Evolutionary conservation across 2,113 vertebrate genomes (phyloP), one percentile per base, ranked within the genome.

Genomic region (Condylura cristata): DNA sequence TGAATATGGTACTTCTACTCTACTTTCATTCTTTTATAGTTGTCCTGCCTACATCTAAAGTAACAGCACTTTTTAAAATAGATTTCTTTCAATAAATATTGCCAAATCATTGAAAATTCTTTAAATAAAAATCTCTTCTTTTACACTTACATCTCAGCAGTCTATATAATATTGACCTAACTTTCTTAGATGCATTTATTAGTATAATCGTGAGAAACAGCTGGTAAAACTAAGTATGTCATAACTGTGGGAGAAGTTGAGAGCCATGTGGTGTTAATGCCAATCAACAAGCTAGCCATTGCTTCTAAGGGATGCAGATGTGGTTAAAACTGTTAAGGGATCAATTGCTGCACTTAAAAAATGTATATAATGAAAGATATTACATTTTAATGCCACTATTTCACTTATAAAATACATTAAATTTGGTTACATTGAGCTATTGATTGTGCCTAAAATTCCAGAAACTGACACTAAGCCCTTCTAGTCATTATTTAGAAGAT

Each of bases 361-460:
- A 17, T 61, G 20, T 17, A 79, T 60, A 53, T 80, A 58, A 66
- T 24, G 22, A 0, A 66, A 75, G 7, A 63, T 32, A 37, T 92
- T 84, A 39, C 32, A 44, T 53, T 82, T 61, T 78, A 63, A 81
- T 85, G 18, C 17, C 30, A 60, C 34, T 1, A 5, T 74, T 30
- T 58, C 81, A 91, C 16, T 37, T 78, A 83, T 61, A 2, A 79
- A 70, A 75, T 26, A 61, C 76, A 48, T 75, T 74, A 68, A 86
- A 74, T 44, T 44, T 13, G 75, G 44, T 41, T 53, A 1, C 28
- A 37, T 65, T 91, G 34, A 86, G 34, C 34, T 72, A 28, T 70
- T 75, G 14, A 86, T 20, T 86, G 39, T 86, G 2, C 37, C 68
- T 89, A 39, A 84, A 92, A 88, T 85, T 95, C 56, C 26, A 90